Conservation (phyloP, 2,113 vertebrate genomes). For the Odocoileus virginianus region DNA sequence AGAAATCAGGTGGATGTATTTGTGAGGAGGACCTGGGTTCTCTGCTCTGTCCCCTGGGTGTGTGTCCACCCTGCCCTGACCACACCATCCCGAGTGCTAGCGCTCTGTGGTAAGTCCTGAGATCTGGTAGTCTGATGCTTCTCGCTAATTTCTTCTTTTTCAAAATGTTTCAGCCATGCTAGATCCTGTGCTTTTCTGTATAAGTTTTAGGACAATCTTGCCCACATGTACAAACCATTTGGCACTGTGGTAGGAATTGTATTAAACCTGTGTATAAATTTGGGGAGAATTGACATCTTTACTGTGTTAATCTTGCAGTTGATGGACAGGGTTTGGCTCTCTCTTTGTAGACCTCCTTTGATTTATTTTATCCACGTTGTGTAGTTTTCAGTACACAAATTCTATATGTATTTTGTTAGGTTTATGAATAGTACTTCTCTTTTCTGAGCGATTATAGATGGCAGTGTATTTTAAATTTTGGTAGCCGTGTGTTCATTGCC, state of each 20-base stretch:
- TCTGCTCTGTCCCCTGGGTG: neutral
- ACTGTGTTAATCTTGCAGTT: rapidly evolving
- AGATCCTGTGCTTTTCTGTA: neutral
- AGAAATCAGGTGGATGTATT: rapidly evolving
- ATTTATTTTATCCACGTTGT: neutral
- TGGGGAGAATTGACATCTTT: neutral
- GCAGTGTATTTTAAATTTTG: neutral
- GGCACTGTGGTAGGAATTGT: neutral
- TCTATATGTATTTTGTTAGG: neutral
- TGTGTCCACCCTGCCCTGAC: neutral
- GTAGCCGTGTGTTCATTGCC: neutral
- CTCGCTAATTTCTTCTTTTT: neutral
- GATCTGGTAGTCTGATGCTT: neutral
- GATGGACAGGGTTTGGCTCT: neutral
- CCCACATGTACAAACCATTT: neutral
- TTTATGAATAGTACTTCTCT: neutral
- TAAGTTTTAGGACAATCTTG: neutral
- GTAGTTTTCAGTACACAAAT: neutral
- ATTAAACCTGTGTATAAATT: rapidly evolving
- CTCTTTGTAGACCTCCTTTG: neutral
- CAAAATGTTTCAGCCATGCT: too few species aligned
- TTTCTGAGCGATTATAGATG: neutral
- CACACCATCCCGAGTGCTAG: rapidly evolving
- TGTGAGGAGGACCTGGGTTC: neutral
- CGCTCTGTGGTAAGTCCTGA: neutral